Evolutionary conservation across 1,140 invertebrate genomes (phyloP).

Genomic region (Episyrphus balteatus): DNA sequence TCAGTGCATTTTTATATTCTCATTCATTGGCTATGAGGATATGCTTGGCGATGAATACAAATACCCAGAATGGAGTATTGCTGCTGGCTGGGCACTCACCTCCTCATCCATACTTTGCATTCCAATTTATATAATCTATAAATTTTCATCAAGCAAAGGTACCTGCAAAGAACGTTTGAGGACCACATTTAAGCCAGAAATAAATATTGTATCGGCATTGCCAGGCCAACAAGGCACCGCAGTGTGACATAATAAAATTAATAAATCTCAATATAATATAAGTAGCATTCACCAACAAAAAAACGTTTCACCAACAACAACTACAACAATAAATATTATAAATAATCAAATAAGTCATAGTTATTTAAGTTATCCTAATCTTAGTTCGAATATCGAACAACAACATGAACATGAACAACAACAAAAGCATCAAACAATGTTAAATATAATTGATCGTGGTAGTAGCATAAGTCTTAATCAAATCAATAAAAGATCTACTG

Average conservation of each 20-base stretch:
- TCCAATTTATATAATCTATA: conserved; percentile 76
- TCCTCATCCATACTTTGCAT: conserved; percentile 88
- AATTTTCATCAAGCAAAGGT: conserved; percentile 65
- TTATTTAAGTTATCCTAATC: background rate
- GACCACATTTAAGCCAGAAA: conserved; percentile 23
- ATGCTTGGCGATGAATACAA: conserved; percentile 77
- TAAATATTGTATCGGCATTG: conserved; percentile 22
- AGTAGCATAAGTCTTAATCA: conserved; percentile 8
- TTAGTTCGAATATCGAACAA: background rate
- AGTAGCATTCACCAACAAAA: background rate
- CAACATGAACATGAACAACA: background rate
- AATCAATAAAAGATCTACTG: conserved; percentile 8
- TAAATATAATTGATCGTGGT: background rate
- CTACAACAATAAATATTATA: background rate
- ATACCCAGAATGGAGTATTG: conserved; percentile 83
- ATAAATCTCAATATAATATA: conserved; percentile 17
- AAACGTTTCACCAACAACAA: background rate
- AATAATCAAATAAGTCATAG: background rate
- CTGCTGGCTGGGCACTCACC: conserved; percentile 83
- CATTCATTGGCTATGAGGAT: conserved; percentile 74
- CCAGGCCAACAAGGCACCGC: conserved; percentile 35
- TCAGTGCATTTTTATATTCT: conserved; percentile 84
- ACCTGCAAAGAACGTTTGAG: conserved; percentile 18
- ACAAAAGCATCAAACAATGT: background rate
- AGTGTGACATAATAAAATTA: conserved; percentile 32